phyloP scores from a whole-genome alignment of 1,140 invertebrate genomes.

The Subanguina moxae region DNA sequence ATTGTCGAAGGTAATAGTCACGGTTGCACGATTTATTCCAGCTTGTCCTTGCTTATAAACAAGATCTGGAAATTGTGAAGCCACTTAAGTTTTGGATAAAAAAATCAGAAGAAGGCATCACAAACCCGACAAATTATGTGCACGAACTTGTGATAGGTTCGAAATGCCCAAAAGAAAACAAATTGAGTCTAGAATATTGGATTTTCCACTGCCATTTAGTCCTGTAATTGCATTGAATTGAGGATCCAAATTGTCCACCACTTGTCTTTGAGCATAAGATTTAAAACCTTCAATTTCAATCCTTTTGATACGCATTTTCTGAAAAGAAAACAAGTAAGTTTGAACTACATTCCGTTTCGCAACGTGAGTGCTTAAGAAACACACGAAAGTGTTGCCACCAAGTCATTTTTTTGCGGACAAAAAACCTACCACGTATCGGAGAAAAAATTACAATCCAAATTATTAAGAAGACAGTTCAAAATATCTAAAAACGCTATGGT shows the following conservation, averaged over 20 bases:
- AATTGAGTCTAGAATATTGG: slow-evolving; percentile 94
- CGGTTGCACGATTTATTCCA: slow-evolving; percentile 88
- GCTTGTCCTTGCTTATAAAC: slow-evolving; percentile 96
- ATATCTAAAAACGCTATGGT: too few species aligned
- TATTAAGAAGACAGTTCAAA: too few species aligned
- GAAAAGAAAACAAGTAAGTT: neutral
- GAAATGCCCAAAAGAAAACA: slow-evolving; percentile 94
- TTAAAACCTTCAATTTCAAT: slow-evolving; percentile 95
- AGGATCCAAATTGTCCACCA: slow-evolving; percentile 86
- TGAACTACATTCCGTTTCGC: too few species aligned
- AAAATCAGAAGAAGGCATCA: too few species aligned
- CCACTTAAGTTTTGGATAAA: too few species aligned
- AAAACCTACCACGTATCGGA: too few species aligned
- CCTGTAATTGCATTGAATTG: slow-evolving; percentile 98
- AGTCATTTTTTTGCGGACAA: too few species aligned
- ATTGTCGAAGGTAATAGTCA: slow-evolving; percentile 94
- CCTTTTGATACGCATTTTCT: slow-evolving; percentile 83
- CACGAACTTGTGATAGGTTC: slow-evolving; percentile 68
- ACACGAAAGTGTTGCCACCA: too few species aligned
- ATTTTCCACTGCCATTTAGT: slow-evolving; percentile 95
- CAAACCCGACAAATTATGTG: slow-evolving; percentile 9
- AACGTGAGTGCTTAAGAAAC: too few species aligned
- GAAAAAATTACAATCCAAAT: too few species aligned
- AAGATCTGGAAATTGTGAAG: slow-evolving; percentile 67
- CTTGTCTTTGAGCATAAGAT: slow-evolving; percentile 87